A percentile compares a stretch with the other conserved stretches of the same genome.
These are phyloP conservation scores for Anguilla anguilla DNA, from an alignment of 2,797 vertebrate genomes.

Conservation along the genomic window DNA sequence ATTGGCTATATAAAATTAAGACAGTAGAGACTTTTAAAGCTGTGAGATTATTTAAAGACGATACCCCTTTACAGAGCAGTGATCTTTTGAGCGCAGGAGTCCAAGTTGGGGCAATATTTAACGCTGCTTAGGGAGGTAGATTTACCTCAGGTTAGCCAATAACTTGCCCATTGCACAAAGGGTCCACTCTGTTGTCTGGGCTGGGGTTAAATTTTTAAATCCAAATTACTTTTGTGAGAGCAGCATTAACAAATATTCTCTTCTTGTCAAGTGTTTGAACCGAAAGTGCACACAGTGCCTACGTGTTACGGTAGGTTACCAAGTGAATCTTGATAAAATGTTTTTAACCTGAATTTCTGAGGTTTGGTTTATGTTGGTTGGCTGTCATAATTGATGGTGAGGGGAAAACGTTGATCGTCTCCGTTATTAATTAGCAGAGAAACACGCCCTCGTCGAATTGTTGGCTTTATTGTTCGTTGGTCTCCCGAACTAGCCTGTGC, in stretches of 20 bases:
- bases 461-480: background rate
- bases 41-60: background rate
- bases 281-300: background rate
- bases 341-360: background rate
- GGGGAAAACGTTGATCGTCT: background rate
- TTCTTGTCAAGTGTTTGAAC: background rate
- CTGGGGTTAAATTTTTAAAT: background rate
- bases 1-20: background rate
- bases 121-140: background rate
- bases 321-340: no score
- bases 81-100: background rate
- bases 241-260: background rate
- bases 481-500: background rate
- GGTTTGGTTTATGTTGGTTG: background rate
- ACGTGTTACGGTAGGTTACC: background rate
- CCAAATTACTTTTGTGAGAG: background rate
- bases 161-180: background rate
- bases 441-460: background rate
- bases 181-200: background rate
- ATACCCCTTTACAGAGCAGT: background rate
- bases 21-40: background rate
- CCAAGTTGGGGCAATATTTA: slow-evolving; percentile 7
- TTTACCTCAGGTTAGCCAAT: slow-evolving; percentile 6
- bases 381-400: background rate
- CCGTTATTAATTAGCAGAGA: background rate